Base-by-base conservation (phyloP, 2,888 invertebrate genomes). In the Colostygia pectinataria region DNA sequence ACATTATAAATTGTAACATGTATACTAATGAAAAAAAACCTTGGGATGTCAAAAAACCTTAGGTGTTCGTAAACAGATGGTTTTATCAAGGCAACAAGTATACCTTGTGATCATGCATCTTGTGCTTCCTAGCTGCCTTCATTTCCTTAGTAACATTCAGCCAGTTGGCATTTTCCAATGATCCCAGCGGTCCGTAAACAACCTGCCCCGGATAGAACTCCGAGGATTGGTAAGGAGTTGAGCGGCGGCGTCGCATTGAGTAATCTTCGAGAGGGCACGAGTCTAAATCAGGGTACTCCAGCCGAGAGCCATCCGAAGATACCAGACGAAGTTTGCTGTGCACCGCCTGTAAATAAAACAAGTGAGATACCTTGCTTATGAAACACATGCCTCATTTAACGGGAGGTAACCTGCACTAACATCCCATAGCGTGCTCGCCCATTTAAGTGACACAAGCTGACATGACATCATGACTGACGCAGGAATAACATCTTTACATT, bases 81-180 rank as follows among this genome's bases (percentile, higher is more conserved):
- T 24, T 14, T 24, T 13, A 13, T 23, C 6, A 34, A n/a, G 13
- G 29, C 41, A 2, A 14, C 10, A 23, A 46, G 58, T 44, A 9
- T 50, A 91, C 92, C 83, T 91, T 92, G 59, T 91, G 89, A 59
- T 91, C 90, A 55, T 91, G 84, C 77, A 90, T 90, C 65, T 92
- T 92, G 40, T 92, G 91, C 69, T 92, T 92, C 60, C 91, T 86
- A 24, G 91, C 91, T 8, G 87, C 84, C 69, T 94, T 94, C 91
- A 96, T 93, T 55, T 94, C 93, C 76, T 95, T 94, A 4, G 95
- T 93, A 58, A 94, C 92, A 48, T 94, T 92, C 13, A 97, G 87
- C 95, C 98, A 97, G 69, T 94, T 94, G 1, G 96, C 95, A 54
- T 93, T 94, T 65, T 96, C 95, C 46, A 97, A 85, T 31, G 94